A percentile compares a stretch with the other conserved stretches of the same genome.
phyloP scores from a whole-genome alignment of 2,888 invertebrate genomes.

The Daptonema setosum region DNA sequence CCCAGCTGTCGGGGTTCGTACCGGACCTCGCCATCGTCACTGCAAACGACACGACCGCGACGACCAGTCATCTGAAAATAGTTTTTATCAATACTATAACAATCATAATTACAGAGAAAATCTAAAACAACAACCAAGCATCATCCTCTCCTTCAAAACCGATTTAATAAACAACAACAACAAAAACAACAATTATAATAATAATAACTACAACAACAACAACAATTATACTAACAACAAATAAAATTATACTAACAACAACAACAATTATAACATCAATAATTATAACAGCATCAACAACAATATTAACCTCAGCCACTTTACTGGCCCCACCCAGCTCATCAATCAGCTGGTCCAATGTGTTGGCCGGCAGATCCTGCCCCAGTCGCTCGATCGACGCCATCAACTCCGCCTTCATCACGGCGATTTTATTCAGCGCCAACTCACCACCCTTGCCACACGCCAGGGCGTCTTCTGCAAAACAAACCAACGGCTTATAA shows the following conservation, averaged over 20 bases:
- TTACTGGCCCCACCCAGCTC: slow-evolving; percentile 89
- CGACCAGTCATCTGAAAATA: slow-evolving; percentile 96
- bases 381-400: slow-evolving; percentile 63
- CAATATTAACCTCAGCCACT: slow-evolving; percentile 57
- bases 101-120: too few relatives aligned
- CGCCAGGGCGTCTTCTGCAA: too few relatives aligned
- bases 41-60: slow-evolving; percentile 55
- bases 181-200: too few relatives aligned
- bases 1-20: slow-evolving; percentile 71
- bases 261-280: too few relatives aligned
- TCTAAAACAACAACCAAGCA: too few relatives aligned
- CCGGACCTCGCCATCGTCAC: slow-evolving; percentile 69
- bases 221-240: too few relatives aligned
- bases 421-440: slow-evolving; percentile 53
- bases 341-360: slow-evolving; percentile 90
- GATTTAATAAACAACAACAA: too few relatives aligned
- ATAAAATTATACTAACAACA: too few relatives aligned
- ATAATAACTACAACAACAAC: background rate
- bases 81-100: too few relatives aligned
- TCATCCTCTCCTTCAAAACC: too few relatives aligned
- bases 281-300: too few relatives aligned
- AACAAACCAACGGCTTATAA: too few relatives aligned
- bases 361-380: slow-evolving; percentile 72
- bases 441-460: background rate
- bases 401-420: slow-evolving; percentile 75